Conservation (phyloP, 92 coral and sea anemone genomes). For the Zoanthus sociatus region DNA sequence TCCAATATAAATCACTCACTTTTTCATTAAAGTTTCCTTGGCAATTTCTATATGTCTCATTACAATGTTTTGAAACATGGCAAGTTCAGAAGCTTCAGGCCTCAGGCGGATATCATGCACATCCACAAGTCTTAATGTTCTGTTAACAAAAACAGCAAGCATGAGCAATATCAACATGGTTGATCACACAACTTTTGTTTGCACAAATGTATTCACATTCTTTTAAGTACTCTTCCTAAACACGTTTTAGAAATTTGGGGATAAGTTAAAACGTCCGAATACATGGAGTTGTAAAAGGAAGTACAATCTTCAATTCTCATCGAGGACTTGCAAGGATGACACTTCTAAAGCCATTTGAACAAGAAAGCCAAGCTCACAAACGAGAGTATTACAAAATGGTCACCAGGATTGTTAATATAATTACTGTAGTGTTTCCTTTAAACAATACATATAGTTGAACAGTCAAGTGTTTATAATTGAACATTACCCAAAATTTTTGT, state of each 20-base stretch:
- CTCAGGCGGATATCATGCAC: constrained; percentile 87
- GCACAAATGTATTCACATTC: too few relatives aligned
- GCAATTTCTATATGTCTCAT: constrained; percentile 99
- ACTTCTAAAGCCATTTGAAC: too few relatives aligned
- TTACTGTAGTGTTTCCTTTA: too few relatives aligned
- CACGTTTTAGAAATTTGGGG: too few relatives aligned
- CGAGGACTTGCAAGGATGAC: too few relatives aligned
- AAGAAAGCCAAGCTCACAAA: too few relatives aligned
- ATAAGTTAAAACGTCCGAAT: too few relatives aligned
- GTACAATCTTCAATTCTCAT: too few relatives aligned
- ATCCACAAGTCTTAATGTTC: constrained; percentile 90
- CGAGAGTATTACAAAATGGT: too few relatives aligned
- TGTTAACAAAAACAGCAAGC: constrained; percentile 21
- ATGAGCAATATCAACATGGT: too few relatives aligned
- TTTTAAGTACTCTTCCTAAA: too few relatives aligned
- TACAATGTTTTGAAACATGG: constrained; percentile 97
- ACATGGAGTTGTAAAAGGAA: too few relatives aligned
- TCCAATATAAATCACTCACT: constrained; percentile 59
- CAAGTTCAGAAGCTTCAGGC: constrained; percentile 96
- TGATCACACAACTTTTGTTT: background rate
- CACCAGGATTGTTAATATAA: background rate
- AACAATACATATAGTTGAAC: background rate
- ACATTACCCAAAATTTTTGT: constrained; percentile 90
- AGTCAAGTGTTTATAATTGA: background rate
- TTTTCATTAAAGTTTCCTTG: constrained; percentile 94